Evolutionary conservation across 2,113 vertebrate species (phyloP).

Genomic region (Stegastes partitus): DNA sequence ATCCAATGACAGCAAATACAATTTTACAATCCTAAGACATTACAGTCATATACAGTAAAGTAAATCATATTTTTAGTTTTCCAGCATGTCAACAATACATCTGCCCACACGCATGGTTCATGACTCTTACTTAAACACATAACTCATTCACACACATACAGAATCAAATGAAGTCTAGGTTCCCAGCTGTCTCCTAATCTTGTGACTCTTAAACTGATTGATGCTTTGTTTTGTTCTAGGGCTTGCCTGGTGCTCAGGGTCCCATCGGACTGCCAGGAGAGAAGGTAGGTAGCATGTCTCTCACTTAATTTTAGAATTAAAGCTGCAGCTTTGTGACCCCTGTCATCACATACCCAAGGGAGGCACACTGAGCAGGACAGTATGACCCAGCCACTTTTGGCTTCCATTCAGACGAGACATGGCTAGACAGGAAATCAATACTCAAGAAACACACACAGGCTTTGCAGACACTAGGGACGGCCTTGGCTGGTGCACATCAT

Average conservation of each 20-base stretch:
- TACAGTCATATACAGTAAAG: constrained; percentile 8
- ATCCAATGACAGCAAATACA: neutral
- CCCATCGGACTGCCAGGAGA: constrained; percentile 90
- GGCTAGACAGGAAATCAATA: constrained; percentile 81
- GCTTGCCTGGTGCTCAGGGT: constrained; percentile 91
- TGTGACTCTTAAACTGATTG: constrained; percentile 62
- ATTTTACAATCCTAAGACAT: constrained; percentile 18
- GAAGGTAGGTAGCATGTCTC: constrained; percentile 86
- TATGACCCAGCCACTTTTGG: constrained; percentile 49
- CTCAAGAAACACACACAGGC: constrained; percentile 63
- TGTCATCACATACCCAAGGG: constrained; percentile 64
- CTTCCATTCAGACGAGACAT: constrained; percentile 63
- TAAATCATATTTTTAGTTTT: constrained; percentile 15
- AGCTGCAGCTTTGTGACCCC: constrained; percentile 64
- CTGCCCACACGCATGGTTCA: neutral
- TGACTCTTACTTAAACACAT: neutral
- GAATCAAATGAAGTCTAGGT: neutral
- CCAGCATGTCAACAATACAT: neutral
- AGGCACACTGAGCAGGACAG: constrained; percentile 30
- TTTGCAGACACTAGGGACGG: constrained; percentile 37
- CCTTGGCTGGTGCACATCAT: constrained; percentile 18
- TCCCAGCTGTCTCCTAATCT: constrained; percentile 2
- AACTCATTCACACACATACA: neutral
- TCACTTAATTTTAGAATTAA: constrained; percentile 71
- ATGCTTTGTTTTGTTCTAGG: constrained; percentile 82